Percentiles rank a stretch among this genome's conserved stretches.
Evolutionary conservation across 2,888 invertebrate genomes (phyloP).

Genomic region (Caenorhabditis afra): DNA sequence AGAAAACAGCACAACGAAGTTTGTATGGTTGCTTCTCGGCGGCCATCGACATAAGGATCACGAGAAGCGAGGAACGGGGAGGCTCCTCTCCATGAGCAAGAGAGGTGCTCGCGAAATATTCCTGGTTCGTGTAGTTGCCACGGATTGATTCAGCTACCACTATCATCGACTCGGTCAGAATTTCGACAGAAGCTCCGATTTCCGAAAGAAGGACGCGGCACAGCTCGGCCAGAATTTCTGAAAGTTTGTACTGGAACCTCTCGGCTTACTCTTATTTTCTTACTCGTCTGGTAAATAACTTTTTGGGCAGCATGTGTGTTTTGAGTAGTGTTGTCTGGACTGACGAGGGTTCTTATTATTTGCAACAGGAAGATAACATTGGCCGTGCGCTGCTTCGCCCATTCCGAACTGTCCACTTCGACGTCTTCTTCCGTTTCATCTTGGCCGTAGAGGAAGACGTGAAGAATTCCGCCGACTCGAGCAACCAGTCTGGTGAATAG

Average conservation of each 20-base stretch:
- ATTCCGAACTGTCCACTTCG: constrained; percentile 81
- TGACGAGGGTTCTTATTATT: constrained; percentile 87
- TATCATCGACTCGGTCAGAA: constrained; percentile 85
- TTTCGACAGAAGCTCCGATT: constrained; percentile 91
- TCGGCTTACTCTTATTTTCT: too few relatives aligned
- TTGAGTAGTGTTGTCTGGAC: constrained; percentile 93
- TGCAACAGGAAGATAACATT: constrained; percentile 92
- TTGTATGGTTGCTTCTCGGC: constrained; percentile 96
- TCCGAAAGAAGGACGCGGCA: constrained; percentile 95
- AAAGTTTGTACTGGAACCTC: constrained; percentile 54
- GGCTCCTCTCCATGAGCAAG: constrained; percentile 53
- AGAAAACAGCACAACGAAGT: constrained; percentile 93
- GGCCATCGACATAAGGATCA: constrained; percentile 97
- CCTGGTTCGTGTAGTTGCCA: constrained; percentile 92
- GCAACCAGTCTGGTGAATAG: constrained; percentile 96
- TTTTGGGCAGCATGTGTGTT: constrained; percentile 89
- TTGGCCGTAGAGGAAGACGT: constrained; percentile 87
- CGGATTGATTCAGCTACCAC: constrained; percentile 95
- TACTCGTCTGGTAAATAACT: constrained; percentile 89
- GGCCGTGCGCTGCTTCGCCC: constrained; percentile 85
- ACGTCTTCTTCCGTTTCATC: constrained; percentile 66
- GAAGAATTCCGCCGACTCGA: constrained; percentile 84
- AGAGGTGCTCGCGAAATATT: constrained; percentile 87
- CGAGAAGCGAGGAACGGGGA: constrained; percentile 90
- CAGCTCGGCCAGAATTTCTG: constrained; percentile 86